Conservation (phyloP, 1,140 invertebrate genomes). For the Cydia amplana region DNA sequence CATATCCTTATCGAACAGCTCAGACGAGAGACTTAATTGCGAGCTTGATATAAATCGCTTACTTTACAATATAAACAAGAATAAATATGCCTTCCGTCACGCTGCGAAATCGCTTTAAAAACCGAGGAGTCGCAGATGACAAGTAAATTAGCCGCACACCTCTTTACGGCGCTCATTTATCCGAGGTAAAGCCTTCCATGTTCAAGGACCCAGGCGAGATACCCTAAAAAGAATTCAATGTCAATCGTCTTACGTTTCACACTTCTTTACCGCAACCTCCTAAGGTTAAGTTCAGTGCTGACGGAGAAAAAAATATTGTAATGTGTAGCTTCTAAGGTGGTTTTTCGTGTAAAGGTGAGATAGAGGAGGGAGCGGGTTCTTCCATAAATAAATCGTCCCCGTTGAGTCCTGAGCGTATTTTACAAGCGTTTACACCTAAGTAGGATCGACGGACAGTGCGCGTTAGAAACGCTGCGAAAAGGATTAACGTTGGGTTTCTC, state of each 20-base stretch:
- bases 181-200: conserved; percentile 13
- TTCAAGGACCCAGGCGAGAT: background rate
- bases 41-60: conserved; percentile 5
- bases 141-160: conserved; percentile 30
- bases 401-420: conserved; percentile 30
- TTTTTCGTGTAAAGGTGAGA: background rate
- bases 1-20: background rate
- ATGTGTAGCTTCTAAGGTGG: background rate
- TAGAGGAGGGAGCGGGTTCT: conserved; percentile 6
- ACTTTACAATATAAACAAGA: conserved; percentile 28
- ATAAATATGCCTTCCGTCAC: conserved; percentile 24
- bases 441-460: background rate
- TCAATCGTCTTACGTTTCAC: background rate
- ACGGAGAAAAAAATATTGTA: background rate
- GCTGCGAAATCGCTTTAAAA: conserved; percentile 30
- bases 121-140: conserved; percentile 15
- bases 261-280: background rate
- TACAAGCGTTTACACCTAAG: conserved; percentile 30
- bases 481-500: background rate
- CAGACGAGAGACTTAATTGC: background rate
- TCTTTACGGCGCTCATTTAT: conserved; percentile 30
- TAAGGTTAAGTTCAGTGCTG: background rate
- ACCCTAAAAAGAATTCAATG: background rate
- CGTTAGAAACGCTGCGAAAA: background rate
- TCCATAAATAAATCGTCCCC: conserved; percentile 27